Conservation (phyloP, 2,113 vertebrate species). For the Barbus barbus region DNA sequence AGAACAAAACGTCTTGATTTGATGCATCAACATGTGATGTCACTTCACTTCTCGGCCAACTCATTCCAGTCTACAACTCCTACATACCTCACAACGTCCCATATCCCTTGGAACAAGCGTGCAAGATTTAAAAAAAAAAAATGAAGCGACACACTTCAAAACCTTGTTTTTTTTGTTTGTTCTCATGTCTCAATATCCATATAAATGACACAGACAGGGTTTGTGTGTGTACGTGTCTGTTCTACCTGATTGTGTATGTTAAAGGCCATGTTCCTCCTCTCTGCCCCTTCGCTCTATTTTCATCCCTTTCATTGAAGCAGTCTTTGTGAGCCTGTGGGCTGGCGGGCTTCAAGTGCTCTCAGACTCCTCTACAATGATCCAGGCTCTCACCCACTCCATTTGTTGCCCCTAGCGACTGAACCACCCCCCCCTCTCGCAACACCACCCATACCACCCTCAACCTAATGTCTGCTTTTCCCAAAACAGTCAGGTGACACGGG, state of each 20-base stretch:
- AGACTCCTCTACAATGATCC: conserved; percentile 89
- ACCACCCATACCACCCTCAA: conserved; percentile 19
- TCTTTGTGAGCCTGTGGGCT: conserved; percentile 78
- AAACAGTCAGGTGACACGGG: conserved; percentile 80
- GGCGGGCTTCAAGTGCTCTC: conserved; percentile 88
- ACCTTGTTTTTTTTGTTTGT: conserved; percentile 21
- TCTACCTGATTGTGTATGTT: conserved; percentile 41
- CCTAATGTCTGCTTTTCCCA: conserved; percentile 85
- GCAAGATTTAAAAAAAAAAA: conserved; percentile 6
- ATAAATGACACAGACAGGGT: conserved; percentile 36
- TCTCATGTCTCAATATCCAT: conserved; percentile 33
- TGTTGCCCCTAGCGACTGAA: conserved; percentile 96
- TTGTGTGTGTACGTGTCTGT: conserved; percentile 40
- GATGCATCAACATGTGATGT: conserved; percentile 90
- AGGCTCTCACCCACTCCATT: conserved; percentile 94
- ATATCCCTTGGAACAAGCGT: not conserved
- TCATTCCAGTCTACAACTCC: not conserved
- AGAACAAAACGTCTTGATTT: conserved; percentile 73
- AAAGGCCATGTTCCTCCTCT: conserved; percentile 52
- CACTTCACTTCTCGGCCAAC: not conserved
- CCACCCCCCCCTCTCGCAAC: conserved; percentile 64
- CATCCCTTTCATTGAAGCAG: conserved; percentile 73
- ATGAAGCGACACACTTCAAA: conserved; percentile 20
- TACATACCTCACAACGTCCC: not conserved
- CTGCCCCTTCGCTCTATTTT: conserved; percentile 64